Percentiles rank a stretch among this genome's conserved stretches.
phyloP scores from a whole-genome alignment of 2,888 invertebrate species.

The Papilio demoleus region DNA sequence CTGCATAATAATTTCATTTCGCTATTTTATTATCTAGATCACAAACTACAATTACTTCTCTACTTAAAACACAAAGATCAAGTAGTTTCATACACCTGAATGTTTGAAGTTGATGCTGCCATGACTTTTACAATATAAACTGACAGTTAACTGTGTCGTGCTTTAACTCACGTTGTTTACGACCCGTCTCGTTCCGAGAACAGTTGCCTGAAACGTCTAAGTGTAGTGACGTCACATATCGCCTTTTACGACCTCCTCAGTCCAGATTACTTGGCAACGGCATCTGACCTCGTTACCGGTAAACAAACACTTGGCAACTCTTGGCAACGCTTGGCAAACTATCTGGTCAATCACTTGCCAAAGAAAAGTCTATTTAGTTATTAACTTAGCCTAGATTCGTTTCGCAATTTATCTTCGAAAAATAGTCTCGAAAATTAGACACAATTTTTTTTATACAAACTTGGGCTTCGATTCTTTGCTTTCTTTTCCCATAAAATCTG shows the following conservation, averaged over 20 bases:
- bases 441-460: too few species aligned
- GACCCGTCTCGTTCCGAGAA: slow-evolving; percentile 1
- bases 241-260: slow-evolving; percentile 33
- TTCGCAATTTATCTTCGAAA: too few species aligned
- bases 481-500: too few species aligned
- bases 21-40: background rate
- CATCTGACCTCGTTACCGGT: slow-evolving; percentile 29
- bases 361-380: slow-evolving; percentile 9
- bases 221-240: slow-evolving; percentile 22
- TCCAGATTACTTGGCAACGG: slow-evolving; percentile 31
- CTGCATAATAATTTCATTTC: too few species aligned
- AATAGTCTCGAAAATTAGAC: too few species aligned
- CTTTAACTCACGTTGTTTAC: slow-evolving; percentile 10
- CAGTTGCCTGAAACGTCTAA: slow-evolving; percentile 18
- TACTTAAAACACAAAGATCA: too few species aligned
- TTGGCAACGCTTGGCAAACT: slow-evolving; percentile 23
- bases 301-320: slow-evolving; percentile 27
- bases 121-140: background rate
- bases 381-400: slow-evolving; percentile 28
- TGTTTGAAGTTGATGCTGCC: background rate
- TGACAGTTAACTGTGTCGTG: background rate
- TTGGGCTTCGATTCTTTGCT: too few species aligned
- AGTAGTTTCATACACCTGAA: too few species aligned
- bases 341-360: slow-evolving; percentile 2
- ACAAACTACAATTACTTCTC: too few species aligned